Conservation (phyloP, 2,797 vertebrate genomes). For the Falco peregrinus region DNA sequence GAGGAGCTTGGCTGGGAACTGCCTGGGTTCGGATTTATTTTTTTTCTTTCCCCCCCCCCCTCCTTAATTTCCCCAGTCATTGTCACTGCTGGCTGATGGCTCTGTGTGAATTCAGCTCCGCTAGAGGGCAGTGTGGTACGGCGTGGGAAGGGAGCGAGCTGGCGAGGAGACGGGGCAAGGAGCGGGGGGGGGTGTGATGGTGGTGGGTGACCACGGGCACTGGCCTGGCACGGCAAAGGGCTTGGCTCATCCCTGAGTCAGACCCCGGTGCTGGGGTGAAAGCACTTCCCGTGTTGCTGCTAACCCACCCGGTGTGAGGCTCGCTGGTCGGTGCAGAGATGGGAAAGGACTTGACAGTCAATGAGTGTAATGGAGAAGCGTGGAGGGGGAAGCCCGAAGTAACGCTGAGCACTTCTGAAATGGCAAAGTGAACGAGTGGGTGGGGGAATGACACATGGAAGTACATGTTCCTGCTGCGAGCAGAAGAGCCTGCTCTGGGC, state of each 20-base stretch:
- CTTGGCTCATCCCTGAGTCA: fast-evolving
- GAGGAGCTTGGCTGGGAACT: not conserved
- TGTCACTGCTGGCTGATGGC: not conserved
- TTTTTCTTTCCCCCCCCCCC: too few species aligned
- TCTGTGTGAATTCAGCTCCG: not conserved
- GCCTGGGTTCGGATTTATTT: not conserved
- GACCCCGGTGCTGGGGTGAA: too few species aligned
- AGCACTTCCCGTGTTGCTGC: not conserved
- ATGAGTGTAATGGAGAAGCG: not conserved
- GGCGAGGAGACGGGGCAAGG: fast-evolving
- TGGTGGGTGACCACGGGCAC: fast-evolving
- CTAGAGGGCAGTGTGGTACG: slow-evolving; percentile 49
- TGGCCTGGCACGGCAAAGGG: not conserved
- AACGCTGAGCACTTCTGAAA: not conserved
- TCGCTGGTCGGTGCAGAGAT: not conserved
- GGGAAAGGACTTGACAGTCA: not conserved
- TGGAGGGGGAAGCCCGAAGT: not conserved
- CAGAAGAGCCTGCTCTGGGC: not conserved
- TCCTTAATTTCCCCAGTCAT: not conserved
- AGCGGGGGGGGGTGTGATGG: fast-evolving
- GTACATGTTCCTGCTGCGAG: not conserved
- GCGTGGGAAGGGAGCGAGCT: not conserved
- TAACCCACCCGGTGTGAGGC: fast-evolving
- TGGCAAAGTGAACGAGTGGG: not conserved
- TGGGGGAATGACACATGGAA: not conserved